Evolutionary conservation across 2,797 vertebrate genomes (phyloP), one percentile per base, ranked within the genome.

Genomic region (Pangasius mekongensis): DNA sequence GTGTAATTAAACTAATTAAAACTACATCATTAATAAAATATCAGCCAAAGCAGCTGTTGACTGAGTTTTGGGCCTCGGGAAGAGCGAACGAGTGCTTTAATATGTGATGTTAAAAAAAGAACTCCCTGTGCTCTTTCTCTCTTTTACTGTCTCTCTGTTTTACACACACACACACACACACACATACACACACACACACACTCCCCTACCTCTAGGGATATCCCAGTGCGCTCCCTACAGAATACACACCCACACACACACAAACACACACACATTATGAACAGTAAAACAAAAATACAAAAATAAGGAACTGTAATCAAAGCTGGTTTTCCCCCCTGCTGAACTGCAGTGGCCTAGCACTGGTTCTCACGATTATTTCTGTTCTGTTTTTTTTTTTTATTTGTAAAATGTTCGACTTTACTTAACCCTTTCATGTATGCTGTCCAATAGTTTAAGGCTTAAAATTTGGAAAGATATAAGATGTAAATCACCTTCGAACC

Each of bases 11-110:
- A 96, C 95, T 96, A 96, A 96, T 97, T 96, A 96, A 96, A 91
- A 96, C 94, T 95, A 94, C 93, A 95, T 93, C 95, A 96, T 97
- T 96, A 97, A 96, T 96, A 96, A 97, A 96, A 96, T 96, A 96
- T 97, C 94, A 95, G 91, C 90, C 91, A 93, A 93, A 94, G 94
- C 95, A 96, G 95, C 96, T 96, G 96, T 96, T 96, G 96, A 95
- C 94, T 94, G 93, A 94, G 82, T 92, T 60, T 83, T 92, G 92
- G 94, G 95, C 95, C 94, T 88, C 92, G 92, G 94, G 95, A 96
- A 87, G 88, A 89, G 90, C 93, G 89, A 89, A 93, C 92, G 94
- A 93, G 92, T 54, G 92, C 95, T 95, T 95, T 94, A 95, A 95
- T 95, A 94, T 95, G 94, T 95, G 95, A 93, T 95, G 95, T 96